Evolutionary conservation across 2,113 vertebrate genomes (phyloP), one percentile per base, ranked within the genome.

Genomic region (Rallus limicola): DNA sequence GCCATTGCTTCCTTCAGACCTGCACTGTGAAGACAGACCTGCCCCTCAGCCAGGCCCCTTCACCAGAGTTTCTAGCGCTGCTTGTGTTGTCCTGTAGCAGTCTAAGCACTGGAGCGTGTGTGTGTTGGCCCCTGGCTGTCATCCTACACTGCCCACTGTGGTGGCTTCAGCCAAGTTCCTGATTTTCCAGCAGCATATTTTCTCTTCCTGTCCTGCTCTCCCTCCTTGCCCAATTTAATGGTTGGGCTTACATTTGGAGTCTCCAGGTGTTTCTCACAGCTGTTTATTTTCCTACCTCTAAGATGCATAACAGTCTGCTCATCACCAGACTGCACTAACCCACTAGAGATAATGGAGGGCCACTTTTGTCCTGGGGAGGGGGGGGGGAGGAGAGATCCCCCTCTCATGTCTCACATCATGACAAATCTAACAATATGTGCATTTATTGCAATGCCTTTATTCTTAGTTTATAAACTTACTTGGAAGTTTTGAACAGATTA

Each of bases 201-300:
- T 34, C 36, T 58, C 16, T 82, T 53, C n/a, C 10, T 80, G 16
- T 18, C 23, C 21, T 0, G 0, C 63, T 59, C 56, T 74, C 31
- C 3, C 12, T 78, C 28, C 33, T 70, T 59, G 28, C 14, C 74
- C 29, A 42, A 0, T 78, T 10, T 33, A 63, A 44, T 67, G 18
- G 36, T 55, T 40, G 18, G 74, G 40, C 16, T 82, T 85, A n/a
- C 1, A 3, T 50, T 82, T 9, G 1, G 60, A 82, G 21, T 50
- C 31, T 63, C 52, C 18, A 13, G 0, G 0, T 81, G 26, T 74
- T 78, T 56, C 40, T 31, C 48, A 31, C 56, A 67, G 40, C 50
- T 53, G 46, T 38, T 87, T 58, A 60, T 81, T 82, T 94, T 70
- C 52, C 52, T 55, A 71, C 6, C 7, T 67, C 36, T 58, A 7